These are phyloP conservation scores for Xiphias gladius DNA, from an alignment of 2,113 vertebrate species.

Conservation along the genomic window DNA sequence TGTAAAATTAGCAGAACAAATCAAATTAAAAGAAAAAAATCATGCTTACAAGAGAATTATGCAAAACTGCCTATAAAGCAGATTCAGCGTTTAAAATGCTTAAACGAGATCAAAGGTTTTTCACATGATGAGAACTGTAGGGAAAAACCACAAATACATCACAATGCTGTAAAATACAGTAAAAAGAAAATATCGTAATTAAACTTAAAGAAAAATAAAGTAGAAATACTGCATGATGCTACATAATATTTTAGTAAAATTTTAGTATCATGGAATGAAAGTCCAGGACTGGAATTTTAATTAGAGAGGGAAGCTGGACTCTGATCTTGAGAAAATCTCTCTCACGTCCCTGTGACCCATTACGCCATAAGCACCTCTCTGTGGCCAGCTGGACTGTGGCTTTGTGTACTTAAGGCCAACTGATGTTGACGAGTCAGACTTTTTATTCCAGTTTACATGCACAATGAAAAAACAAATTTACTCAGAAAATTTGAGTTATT, in stretches of 20 bases:
- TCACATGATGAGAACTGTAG: neutral
- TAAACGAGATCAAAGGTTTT: neutral
- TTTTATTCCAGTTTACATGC: slow-evolving; percentile 12
- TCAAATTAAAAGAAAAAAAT: slow-evolving; percentile 1
- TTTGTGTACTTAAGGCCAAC: slow-evolving; percentile 11
- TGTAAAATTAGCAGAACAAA: slow-evolving; percentile 32
- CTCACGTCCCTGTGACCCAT: slow-evolving; percentile 49
- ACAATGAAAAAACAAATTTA: slow-evolving; percentile 5
- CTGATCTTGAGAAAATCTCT: slow-evolving; percentile 50
- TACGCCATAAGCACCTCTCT: slow-evolving; percentile 39
- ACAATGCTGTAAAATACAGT: neutral
- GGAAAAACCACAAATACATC: neutral
- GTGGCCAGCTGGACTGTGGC: slow-evolving; percentile 7
- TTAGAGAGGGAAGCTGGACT: slow-evolving; percentile 46
- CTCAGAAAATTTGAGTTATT: slow-evolving; percentile 5
- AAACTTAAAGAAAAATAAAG: neutral
- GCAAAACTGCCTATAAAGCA: slow-evolving; percentile 15
- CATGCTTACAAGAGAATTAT: slow-evolving; percentile 9
- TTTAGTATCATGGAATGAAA: slow-evolving; percentile 3
- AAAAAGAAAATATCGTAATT: neutral
- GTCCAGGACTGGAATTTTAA: slow-evolving; percentile 45
- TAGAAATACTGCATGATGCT: neutral
- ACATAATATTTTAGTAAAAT: neutral
- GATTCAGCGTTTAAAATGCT: slow-evolving; percentile 20
- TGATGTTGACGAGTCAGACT: neutral